These are phyloP conservation scores for Sylvietta virens DNA, from an alignment of 2,113 vertebrate species.

Conservation along the genomic window DNA sequence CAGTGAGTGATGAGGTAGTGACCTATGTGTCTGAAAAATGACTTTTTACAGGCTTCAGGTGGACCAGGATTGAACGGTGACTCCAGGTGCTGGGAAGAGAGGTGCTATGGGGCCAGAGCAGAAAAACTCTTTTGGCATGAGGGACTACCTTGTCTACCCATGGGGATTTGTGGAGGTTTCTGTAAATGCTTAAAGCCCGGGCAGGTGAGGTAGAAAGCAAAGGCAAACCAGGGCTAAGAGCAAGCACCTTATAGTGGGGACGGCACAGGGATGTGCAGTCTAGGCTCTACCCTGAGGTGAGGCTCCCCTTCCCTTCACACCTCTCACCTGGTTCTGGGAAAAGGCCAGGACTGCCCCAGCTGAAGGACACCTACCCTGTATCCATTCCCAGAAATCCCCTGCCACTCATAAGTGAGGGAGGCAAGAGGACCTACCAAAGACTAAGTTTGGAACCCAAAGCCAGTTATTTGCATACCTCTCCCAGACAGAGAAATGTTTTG, in stretches of 20 bases:
- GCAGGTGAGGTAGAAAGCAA: background rate
- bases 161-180: background rate
- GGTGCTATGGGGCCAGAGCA: background rate
- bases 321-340: background rate
- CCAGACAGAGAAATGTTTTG: background rate
- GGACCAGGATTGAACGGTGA: too few species aligned
- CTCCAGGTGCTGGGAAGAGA: background rate
- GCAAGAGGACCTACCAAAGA: background rate
- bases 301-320: background rate
- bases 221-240: background rate
- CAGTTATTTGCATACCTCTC: background rate
- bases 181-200: background rate
- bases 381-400: background rate
- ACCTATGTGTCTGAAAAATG: background rate
- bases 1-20: background rate
- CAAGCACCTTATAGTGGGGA: background rate
- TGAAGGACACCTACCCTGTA: background rate
- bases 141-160: background rate
- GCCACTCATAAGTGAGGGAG: background rate
- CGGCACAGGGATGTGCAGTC: background rate
- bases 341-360: background rate
- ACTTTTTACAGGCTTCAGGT: background rate
- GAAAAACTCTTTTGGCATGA: accelerated
- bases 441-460: background rate
- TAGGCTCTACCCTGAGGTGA: background rate